Evolutionary conservation across 2,113 vertebrate genomes (phyloP).

Genomic region (Ptilonorhynchus violaceus): DNA sequence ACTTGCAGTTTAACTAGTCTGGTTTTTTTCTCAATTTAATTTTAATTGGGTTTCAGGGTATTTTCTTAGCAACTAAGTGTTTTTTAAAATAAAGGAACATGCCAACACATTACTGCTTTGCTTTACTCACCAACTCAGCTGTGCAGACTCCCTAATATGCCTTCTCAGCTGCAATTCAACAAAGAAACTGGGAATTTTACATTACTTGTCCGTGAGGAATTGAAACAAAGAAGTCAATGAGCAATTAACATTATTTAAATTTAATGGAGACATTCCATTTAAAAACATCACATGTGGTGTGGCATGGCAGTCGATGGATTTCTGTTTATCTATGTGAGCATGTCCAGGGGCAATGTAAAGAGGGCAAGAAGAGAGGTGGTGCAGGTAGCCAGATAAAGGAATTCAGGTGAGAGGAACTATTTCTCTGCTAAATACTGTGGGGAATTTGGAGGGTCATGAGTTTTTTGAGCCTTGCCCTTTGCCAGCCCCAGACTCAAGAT

Average conservation of each 20-base stretch:
- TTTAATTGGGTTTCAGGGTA: not conserved
- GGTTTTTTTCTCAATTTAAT: not conserved
- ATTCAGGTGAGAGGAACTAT: not conserved
- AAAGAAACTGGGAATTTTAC: not conserved
- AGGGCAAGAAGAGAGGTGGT: not conserved
- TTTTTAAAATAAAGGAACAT: not conserved
- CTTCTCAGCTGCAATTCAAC: not conserved
- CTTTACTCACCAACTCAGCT: not conserved
- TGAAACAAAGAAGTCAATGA: slow-evolving; percentile 9
- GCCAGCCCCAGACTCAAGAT: not conserved
- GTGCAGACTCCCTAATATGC: not conserved
- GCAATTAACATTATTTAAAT: not conserved
- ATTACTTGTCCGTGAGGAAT: not conserved
- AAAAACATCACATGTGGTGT: not conserved
- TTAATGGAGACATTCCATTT: slow-evolving; percentile 17
- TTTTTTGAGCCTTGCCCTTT: not conserved
- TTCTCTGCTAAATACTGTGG: not conserved
- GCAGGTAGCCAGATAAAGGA: not conserved
- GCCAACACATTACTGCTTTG: not conserved
- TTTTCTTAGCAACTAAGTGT: not conserved
- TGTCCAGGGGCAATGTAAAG: not conserved
- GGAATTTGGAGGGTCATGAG: not conserved
- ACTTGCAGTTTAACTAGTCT: not conserved
- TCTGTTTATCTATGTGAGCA: not conserved
- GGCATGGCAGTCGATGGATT: not conserved